Conservation (phyloP, 1,140 invertebrate genomes). For the Micrasema longulum region DNA sequence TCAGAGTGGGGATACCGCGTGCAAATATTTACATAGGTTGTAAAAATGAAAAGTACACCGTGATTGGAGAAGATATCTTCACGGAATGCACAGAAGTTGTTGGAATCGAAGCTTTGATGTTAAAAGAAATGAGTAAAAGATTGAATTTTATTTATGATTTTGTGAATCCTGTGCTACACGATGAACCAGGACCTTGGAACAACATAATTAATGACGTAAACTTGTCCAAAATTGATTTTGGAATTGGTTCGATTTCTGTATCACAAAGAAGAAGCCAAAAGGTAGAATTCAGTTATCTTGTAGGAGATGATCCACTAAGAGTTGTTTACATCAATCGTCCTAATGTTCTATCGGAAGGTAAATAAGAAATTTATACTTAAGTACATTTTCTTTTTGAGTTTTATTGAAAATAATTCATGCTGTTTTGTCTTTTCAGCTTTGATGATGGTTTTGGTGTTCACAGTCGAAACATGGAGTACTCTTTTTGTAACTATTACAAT, state of each 20-base stretch:
- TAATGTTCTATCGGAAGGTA: slow-evolving; percentile 38
- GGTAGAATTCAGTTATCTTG: slow-evolving; percentile 31
- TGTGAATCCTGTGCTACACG: slow-evolving; percentile 30
- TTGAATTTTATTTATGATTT: slow-evolving; percentile 39
- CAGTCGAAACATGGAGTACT: background rate
- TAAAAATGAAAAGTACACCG: slow-evolving; percentile 3
- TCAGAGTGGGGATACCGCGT: slow-evolving; percentile 33
- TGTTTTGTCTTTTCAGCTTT: background rate
- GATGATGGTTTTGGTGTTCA: slow-evolving; percentile 14
- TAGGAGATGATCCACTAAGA: slow-evolving; percentile 44
- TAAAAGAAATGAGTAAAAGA: slow-evolving; percentile 29
- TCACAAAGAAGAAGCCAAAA: slow-evolving; percentile 33
- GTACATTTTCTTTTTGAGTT: background rate
- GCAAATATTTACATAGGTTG: slow-evolving; percentile 32
- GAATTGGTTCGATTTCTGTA: slow-evolving; percentile 42
- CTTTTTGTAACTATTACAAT: background rate
- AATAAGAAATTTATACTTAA: background rate
- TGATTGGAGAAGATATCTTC: slow-evolving; percentile 14
- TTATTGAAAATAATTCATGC: background rate
- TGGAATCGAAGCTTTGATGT: slow-evolving; percentile 40
- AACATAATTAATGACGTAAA: slow-evolving; percentile 46
- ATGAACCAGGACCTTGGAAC: slow-evolving; percentile 29
- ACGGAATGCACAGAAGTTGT: slow-evolving; percentile 4
- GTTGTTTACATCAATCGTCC: slow-evolving; percentile 33
- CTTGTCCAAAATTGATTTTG: slow-evolving; percentile 39